Percentiles rank a stretch among this genome's conserved stretches.
phyloP scores from a whole-genome alignment of 92 coral and sea anemone genomes.

The Pocillopora grandis region DNA sequence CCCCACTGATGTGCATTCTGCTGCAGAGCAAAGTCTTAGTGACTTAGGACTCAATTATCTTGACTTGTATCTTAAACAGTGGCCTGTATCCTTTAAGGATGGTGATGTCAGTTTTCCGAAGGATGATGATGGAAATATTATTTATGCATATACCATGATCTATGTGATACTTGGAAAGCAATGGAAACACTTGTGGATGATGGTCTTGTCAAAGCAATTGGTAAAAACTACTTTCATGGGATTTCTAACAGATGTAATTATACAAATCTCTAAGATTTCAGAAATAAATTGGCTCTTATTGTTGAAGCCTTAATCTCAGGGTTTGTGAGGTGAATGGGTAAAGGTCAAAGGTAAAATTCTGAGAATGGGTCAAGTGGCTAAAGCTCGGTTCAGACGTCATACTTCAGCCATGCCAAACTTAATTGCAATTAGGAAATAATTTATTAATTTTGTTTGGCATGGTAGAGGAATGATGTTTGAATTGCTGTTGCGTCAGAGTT shows the following conservation, averaged over 20 bases:
- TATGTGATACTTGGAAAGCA: conserved; percentile 90
- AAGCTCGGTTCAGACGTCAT: no score
- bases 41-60: conserved; percentile 80
- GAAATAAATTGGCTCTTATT: no score
- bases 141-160: conserved; percentile 72
- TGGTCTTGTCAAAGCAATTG: conserved; percentile 87
- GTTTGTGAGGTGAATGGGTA: no score
- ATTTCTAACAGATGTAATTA: background rate
- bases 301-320: no score
- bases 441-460: no score
- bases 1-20: conserved; percentile 75
- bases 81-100: conserved; percentile 81
- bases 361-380: no score
- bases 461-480: no score
- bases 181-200: conserved; percentile 94
- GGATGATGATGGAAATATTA: conserved; percentile 66
- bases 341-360: no score
- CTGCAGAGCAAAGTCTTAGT: conserved; percentile 57
- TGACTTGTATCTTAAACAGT: conserved; percentile 91
- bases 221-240: conserved; percentile 35
- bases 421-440: no score
- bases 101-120: conserved; percentile 77
- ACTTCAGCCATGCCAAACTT: no score
- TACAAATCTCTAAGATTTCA: no score
- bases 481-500: no score